phyloP scores from a whole-genome alignment of 2,888 invertebrate species.

The Phengaris alcon region DNA sequence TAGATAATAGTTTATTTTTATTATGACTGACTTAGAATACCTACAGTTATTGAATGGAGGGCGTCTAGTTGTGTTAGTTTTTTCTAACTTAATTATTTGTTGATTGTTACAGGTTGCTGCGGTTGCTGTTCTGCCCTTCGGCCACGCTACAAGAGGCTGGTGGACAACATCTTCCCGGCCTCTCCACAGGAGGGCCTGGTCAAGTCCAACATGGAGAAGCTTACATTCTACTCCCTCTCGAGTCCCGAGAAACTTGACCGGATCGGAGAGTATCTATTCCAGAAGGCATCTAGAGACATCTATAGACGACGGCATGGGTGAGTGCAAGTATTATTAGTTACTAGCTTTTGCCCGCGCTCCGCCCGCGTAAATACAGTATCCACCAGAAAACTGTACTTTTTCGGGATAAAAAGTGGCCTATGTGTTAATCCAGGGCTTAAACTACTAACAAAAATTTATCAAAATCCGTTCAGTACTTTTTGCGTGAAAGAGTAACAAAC shows the following conservation, averaged over 20 bases:
- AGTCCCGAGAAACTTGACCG: slow-evolving; percentile 98
- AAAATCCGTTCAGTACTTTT: no score
- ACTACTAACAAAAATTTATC: no score
- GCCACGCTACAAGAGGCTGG: slow-evolving; percentile 97
- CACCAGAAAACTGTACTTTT: no score
- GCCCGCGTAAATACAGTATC: no score
- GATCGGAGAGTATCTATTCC: slow-evolving; percentile 97
- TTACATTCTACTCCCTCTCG: slow-evolving; percentile 97
- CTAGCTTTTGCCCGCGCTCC: no score
- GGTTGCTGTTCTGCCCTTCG: slow-evolving; percentile 95
- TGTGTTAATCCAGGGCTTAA: no score
- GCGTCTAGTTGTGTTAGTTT: slow-evolving; percentile 32
- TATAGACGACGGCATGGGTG: slow-evolving; percentile 91
- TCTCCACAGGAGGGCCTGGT: slow-evolving; percentile 97
- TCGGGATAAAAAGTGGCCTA: no score
- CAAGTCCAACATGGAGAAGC: slow-evolving; percentile 98
- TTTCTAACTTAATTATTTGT: no score
- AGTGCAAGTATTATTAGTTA: slow-evolving; percentile 44
- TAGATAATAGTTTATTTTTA: slow-evolving; percentile 17
- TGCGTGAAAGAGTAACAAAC: no score
- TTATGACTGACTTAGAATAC: background rate
- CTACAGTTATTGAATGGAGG: background rate
- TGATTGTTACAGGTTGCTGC: slow-evolving; percentile 85
- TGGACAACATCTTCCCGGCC: slow-evolving; percentile 98
- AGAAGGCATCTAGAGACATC: slow-evolving; percentile 93